phyloP scores from a whole-genome alignment of 1,140 invertebrate species.

The Piezodorus guildinii region DNA sequence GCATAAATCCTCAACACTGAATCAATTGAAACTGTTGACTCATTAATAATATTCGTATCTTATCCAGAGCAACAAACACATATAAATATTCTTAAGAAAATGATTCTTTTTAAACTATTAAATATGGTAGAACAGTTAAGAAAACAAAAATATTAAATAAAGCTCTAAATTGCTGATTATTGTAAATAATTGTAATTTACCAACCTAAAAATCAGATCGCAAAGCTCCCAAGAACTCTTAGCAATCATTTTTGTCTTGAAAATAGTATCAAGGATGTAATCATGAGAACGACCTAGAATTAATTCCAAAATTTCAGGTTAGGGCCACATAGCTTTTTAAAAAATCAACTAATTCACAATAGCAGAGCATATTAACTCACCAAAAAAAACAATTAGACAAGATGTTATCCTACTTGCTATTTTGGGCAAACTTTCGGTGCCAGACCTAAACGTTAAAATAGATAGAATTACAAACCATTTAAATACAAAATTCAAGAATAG shows the following conservation, averaged over 20 bases:
- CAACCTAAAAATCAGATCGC: slow-evolving; percentile 27
- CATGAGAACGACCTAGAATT: slow-evolving; percentile 27
- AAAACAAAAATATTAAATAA: neutral
- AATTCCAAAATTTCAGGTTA: slow-evolving; percentile 12
- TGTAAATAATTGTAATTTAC: neutral
- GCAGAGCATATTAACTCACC: slow-evolving; percentile 31
- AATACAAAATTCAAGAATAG: neutral
- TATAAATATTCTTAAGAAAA: neutral
- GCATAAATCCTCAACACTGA: too few species aligned
- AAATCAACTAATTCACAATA: neutral
- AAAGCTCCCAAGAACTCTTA: slow-evolving; percentile 27
- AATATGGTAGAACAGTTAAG: neutral
- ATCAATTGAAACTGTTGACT: too few species aligned
- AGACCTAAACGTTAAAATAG: slow-evolving; percentile 27
- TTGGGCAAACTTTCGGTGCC: slow-evolving; percentile 33
- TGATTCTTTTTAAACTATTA: neutral
- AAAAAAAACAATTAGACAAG: slow-evolving; percentile 37
- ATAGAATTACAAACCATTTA: neutral
- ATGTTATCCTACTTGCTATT: slow-evolving; percentile 36
- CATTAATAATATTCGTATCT: too few species aligned
- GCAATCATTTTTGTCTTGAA: slow-evolving; percentile 27
- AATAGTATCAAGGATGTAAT: slow-evolving; percentile 29
- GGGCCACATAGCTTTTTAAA: neutral
- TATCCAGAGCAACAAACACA: neutral
- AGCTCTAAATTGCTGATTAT: neutral